These are phyloP conservation scores for Asarcornis scutulata DNA, from an alignment of 2,113 vertebrate species.

Conservation along the genomic window DNA sequence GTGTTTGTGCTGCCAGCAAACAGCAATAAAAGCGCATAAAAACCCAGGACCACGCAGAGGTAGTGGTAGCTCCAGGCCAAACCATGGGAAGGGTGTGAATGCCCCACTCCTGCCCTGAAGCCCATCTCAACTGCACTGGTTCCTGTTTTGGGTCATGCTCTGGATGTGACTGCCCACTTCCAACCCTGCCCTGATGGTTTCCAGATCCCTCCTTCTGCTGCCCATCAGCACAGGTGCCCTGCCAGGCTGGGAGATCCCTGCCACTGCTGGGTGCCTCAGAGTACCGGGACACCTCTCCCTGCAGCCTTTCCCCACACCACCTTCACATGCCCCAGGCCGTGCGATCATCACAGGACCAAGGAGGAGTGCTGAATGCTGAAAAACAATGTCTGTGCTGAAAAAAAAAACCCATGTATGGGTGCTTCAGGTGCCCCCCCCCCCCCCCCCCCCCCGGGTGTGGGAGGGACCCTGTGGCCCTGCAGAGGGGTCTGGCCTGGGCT, in stretches of 20 bases:
- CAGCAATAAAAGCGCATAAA: neutral
- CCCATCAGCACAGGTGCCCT: rapidly evolving
- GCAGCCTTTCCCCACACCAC: neutral
- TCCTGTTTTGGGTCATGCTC: rapidly evolving
- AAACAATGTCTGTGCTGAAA: neutral
- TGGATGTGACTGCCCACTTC: neutral
- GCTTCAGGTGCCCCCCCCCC: neutral
- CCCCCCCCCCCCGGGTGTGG: neutral
- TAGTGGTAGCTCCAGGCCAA: neutral
- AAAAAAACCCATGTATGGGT: no score
- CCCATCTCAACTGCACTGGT: neutral
- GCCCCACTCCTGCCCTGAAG: neutral
- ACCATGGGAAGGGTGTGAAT: neutral
- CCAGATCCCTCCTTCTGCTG: neutral
- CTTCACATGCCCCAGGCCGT: neutral
- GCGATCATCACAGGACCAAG: neutral
- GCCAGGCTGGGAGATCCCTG: neutral
- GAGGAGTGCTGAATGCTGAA: neutral
- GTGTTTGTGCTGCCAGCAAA: neutral
- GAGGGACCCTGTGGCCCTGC: rapidly evolving
- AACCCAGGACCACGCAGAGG: neutral
- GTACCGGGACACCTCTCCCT: neutral
- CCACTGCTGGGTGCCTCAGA: neutral
- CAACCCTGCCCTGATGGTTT: neutral
- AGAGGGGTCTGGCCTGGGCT: rapidly evolving